phyloP scores from a whole-genome alignment of 2,888 invertebrate genomes.

The Cheiracanthium punctorium region DNA sequence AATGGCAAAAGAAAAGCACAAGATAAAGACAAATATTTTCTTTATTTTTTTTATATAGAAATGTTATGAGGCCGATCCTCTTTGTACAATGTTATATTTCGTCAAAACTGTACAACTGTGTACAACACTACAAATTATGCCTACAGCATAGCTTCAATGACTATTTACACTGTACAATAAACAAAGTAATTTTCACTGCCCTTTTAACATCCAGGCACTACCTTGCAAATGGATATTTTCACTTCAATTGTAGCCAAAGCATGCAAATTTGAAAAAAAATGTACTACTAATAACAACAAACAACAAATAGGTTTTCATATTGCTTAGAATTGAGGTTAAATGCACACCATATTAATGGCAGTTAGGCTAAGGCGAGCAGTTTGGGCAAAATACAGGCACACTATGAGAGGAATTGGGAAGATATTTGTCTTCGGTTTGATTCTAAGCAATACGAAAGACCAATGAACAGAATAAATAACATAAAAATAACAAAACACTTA shows the following conservation, averaged over 20 bases:
- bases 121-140: slow-evolving; percentile 57
- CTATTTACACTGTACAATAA: slow-evolving; percentile 61
- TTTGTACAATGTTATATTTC: slow-evolving; percentile 67
- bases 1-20: neutral
- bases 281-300: neutral
- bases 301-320: neutral
- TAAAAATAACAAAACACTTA: too few relatives aligned
- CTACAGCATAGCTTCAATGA: slow-evolving; percentile 63
- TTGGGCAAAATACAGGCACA: slow-evolving; percentile 6
- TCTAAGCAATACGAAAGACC: neutral
- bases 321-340: slow-evolving; percentile 5
- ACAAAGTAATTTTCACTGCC: slow-evolving; percentile 39
- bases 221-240: slow-evolving; percentile 20
- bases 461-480: neutral
- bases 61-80: slow-evolving; percentile 56
- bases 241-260: neutral
- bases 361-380: slow-evolving; percentile 24
- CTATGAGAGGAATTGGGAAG: neutral
- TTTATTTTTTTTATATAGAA: slow-evolving; percentile 63
- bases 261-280: neutral
- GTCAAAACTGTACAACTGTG: slow-evolving; percentile 66
- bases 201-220: slow-evolving; percentile 43
- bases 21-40: slow-evolving; percentile 29
- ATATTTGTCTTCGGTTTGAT: neutral
- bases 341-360: slow-evolving; percentile 22